Percentiles rank a stretch among this genome's conserved stretches.
Evolutionary conservation across 2,888 invertebrate genomes (phyloP).

Genomic region (Drosophila anceps): DNA sequence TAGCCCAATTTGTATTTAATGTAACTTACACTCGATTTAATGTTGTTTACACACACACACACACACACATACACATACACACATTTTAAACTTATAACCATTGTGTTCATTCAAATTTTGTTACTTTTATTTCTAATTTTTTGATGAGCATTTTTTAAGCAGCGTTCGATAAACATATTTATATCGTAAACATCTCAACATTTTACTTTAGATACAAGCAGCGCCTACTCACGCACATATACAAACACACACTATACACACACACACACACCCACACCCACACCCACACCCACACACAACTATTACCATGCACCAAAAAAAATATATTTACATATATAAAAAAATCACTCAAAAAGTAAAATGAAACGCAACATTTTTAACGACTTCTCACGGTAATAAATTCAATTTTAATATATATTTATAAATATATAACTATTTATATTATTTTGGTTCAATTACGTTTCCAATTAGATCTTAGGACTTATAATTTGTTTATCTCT

Average conservation of each 20-base stretch:
- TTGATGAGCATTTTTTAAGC: slow-evolving; percentile 32
- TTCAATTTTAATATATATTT: slow-evolving; percentile 20
- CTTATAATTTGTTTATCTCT: slow-evolving; percentile 45
- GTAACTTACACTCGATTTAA: slow-evolving; percentile 49
- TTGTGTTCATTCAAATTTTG: slow-evolving; percentile 44
- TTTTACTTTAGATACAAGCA: slow-evolving; percentile 69
- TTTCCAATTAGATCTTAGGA: slow-evolving; percentile 47
- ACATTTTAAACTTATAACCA: slow-evolving; percentile 30
- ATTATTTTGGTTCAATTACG: slow-evolving; percentile 33
- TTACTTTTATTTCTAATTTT: slow-evolving; percentile 18
- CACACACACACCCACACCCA: slow-evolving; percentile 19
- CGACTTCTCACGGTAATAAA: slow-evolving; percentile 57
- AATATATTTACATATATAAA: slow-evolving; percentile 43
- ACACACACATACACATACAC: slow-evolving; percentile 3
- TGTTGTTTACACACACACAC: slow-evolving; percentile 36
- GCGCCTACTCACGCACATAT: slow-evolving; percentile 62
- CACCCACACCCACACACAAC: slow-evolving; percentile 32
- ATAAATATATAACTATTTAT: slow-evolving; percentile 14
- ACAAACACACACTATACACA: slow-evolving; percentile 29
- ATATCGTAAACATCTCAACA: slow-evolving; percentile 38
- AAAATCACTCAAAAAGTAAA: slow-evolving; percentile 45
- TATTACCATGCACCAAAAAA: slow-evolving; percentile 50
- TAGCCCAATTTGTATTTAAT: slow-evolving; percentile 56
- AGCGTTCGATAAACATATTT: slow-evolving; percentile 26
- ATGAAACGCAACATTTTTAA: slow-evolving; percentile 53